A percentile compares a stretch with the other conserved stretches of the same genome.
phyloP scores from a whole-genome alignment of 2,113 vertebrate species.

The Ptychochromis oligacanthus region DNA sequence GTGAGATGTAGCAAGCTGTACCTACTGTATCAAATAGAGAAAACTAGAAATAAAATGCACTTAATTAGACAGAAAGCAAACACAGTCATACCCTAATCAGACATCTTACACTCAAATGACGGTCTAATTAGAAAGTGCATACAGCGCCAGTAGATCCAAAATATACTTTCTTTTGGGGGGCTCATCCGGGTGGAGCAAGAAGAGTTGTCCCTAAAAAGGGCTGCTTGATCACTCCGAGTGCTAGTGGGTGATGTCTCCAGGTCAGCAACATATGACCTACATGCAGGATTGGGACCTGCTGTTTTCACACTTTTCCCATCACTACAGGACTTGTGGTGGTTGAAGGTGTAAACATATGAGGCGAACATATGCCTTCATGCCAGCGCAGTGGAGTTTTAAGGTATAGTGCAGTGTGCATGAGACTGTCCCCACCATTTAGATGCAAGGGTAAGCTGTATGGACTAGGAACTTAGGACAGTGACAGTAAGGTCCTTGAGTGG shows the following conservation, averaged over 20 bases:
- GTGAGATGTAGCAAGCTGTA: not conserved
- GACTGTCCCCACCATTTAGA: not conserved
- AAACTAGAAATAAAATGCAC: not conserved
- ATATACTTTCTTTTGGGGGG: rapidly evolving
- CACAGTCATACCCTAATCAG: not conserved
- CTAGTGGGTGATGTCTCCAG: not conserved
- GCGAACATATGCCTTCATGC: rapidly evolving
- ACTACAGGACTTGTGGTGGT: not conserved
- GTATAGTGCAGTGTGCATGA: not conserved
- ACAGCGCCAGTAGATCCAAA: not conserved
- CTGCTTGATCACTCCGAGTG: not conserved
- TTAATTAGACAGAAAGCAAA: not conserved
- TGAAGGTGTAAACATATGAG: rapidly evolving
- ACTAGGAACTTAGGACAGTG: not conserved
- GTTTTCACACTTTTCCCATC: rapidly evolving
- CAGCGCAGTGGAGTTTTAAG: not conserved
- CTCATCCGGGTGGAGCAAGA: no score
- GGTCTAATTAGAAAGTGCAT: not conserved
- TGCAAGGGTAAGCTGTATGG: not conserved
- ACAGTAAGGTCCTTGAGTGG: not conserved
- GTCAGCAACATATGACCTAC: rapidly evolving
- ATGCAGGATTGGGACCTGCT: not conserved
- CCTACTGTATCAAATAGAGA: not conserved
- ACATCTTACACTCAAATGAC: not conserved
- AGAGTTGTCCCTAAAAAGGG: no score